Percentiles rank a stretch among this genome's conserved stretches.
phyloP scores from a whole-genome alignment of 1,140 invertebrate species.

The Hylyphantes graminicola region DNA sequence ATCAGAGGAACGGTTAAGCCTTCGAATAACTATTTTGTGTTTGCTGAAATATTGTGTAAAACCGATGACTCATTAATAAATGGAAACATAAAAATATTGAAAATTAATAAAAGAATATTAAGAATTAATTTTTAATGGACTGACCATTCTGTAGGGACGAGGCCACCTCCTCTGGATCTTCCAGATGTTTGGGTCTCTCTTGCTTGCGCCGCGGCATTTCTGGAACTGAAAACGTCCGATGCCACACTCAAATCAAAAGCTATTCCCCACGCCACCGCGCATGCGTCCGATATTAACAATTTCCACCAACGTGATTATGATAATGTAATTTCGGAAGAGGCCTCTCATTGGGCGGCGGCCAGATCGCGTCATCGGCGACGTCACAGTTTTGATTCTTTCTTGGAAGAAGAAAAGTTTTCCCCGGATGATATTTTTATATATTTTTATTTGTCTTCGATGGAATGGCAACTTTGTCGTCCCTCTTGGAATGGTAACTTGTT shows the following conservation, averaged over 20 bases:
- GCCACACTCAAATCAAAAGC: background rate
- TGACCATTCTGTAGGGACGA: constrained; percentile 43
- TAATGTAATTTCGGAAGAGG: constrained; percentile 37
- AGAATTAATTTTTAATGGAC: background rate
- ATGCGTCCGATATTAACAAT: constrained; percentile 58
- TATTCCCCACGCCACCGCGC: constrained; percentile 14
- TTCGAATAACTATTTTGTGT: too few relatives aligned
- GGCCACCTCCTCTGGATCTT: constrained; percentile 32
- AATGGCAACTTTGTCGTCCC: too few relatives aligned
- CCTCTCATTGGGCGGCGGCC: constrained; percentile 22
- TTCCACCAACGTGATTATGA: constrained; percentile 48
- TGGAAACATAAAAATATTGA: background rate
- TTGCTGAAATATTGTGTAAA: too few relatives aligned
- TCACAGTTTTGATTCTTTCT: constrained; percentile 5
- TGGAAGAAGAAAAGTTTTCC: background rate
- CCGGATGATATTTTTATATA: constrained; percentile 30
- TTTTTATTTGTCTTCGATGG: background rate
- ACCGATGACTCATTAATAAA: too few relatives aligned
- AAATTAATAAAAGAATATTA: background rate
- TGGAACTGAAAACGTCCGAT: too few relatives aligned
- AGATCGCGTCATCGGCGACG: constrained; percentile 52
- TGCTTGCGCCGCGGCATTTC: constrained; percentile 49
- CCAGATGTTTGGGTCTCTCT: constrained; percentile 33
- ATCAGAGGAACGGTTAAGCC: too few relatives aligned
- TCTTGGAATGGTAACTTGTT: too few relatives aligned